Evolutionary conservation across 2,113 vertebrate genomes (phyloP).

Genomic region (Lynx canadensis): DNA sequence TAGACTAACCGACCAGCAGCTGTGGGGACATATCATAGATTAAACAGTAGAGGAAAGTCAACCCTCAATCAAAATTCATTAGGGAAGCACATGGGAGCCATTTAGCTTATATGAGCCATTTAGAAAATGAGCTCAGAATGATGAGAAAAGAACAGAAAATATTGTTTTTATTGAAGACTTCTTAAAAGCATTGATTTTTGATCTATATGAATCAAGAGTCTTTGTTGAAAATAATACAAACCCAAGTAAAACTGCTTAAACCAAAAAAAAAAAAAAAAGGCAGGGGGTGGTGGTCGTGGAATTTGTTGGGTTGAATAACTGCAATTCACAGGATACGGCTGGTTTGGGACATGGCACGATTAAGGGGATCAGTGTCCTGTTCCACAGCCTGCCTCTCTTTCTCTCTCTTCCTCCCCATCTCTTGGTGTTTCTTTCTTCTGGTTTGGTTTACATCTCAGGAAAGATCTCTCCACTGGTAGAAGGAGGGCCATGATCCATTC

Average conservation of each 20-base stretch:
- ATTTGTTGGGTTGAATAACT: not conserved
- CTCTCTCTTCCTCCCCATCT: not conserved
- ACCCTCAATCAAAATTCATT: not conserved
- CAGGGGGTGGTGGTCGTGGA: fast-evolving
- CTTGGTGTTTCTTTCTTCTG: not conserved
- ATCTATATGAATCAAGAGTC: not conserved
- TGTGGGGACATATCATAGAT: not conserved
- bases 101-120: not conserved
- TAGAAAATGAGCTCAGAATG: not conserved
- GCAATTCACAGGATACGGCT: not conserved
- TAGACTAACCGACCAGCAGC: not conserved
- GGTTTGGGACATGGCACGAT: not conserved
- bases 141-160: not conserved
- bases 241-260: not conserved
- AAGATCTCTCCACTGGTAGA: not conserved
- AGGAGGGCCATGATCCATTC: not conserved
- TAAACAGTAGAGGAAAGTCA: not conserved
- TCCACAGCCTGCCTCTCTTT: fast-evolving
- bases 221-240: constrained; percentile 5
- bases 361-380: fast-evolving
- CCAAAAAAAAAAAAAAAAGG: not conserved
- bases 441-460: not conserved
- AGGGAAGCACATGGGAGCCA: not conserved
- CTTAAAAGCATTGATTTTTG: not conserved
- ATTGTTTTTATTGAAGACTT: not conserved